These are phyloP conservation scores for Chalcis sispes DNA, from an alignment of 2,888 invertebrate species.

Conservation along the genomic window DNA sequence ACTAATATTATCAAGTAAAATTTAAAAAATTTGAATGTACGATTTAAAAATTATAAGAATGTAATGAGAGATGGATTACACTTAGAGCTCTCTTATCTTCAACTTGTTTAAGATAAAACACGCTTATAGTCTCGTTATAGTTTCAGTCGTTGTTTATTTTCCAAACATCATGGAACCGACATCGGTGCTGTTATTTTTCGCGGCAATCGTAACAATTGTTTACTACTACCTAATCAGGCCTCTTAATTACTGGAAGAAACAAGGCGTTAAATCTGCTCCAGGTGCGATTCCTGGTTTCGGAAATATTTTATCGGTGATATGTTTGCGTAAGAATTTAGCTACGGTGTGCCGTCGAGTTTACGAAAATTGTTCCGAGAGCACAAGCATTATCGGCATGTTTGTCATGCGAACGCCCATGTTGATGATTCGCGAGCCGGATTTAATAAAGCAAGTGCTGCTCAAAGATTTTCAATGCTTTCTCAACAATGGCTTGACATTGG, in stretches of 20 bases:
- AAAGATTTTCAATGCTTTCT: constrained; percentile 51
- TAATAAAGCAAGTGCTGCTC: constrained; percentile 60
- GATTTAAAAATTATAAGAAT: too few relatives aligned
- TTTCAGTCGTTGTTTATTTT: background rate
- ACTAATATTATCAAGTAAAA: too few relatives aligned
- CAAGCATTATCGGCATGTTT: constrained; percentile 54
- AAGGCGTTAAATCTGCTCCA: constrained; percentile 41
- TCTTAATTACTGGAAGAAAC: constrained; percentile 47
- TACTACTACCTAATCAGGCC: constrained; percentile 48
- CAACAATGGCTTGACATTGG: constrained; percentile 21
- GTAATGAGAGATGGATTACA: too few relatives aligned
- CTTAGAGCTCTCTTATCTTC: too few relatives aligned
- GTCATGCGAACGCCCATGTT: constrained; percentile 44
- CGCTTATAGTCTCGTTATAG: too few relatives aligned
- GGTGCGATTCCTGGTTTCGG: constrained; percentile 36
- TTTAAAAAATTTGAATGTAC: too few relatives aligned
- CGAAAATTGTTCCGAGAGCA: background rate
- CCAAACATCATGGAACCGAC: constrained; percentile 8
- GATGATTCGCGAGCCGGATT: constrained; percentile 51
- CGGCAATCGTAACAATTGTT: constrained; percentile 30
- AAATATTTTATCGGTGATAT: constrained; percentile 28
- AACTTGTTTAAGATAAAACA: too few relatives aligned
- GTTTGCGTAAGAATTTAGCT: constrained; percentile 25
- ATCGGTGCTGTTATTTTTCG: background rate
- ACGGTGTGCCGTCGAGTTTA: constrained; percentile 38